Base-by-base conservation (phyloP, 2,113 vertebrate genomes). In the Illadopsis cleaveri region DNA sequence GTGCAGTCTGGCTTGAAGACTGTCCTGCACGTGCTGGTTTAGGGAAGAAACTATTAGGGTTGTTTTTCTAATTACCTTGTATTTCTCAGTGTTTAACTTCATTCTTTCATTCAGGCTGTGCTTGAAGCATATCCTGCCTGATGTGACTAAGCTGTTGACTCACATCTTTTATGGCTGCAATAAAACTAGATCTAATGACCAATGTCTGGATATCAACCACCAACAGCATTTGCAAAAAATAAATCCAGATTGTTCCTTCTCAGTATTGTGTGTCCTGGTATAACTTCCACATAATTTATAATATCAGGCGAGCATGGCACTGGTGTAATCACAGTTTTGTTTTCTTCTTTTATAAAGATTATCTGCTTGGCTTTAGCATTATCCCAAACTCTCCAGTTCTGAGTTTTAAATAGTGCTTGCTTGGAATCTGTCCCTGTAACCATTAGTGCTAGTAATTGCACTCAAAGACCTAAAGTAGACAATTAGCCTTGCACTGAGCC, bases 131-230 rank as follows among this genome's bases (percentile, higher is more conserved):
- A 81, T 93, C 85, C 79, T 85, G 93, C 85, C 87, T 75, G 70
- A 88, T 87, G 90, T 94, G 94, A 97, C 95, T 97, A 96, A 98
- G 94, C 86, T 95, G 91, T 96, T 97, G 97, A 97, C 96, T 97
- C 96, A 96, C 73, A 88, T 95, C 90, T 97, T 95, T 96, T 96
- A 96, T 91, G 86, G 80, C 89, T 72, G 69, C 3, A 80, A 95
- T 89, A 94, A 95, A 86, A 89, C 89, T 79, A 71, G 84, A 89
- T 91, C 83, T 60, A 90, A 96, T 86, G 95, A 95, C 91, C 77
- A 77, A 57, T 33, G 42, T 79, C 90, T 94, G 90, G 81, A 53
- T 94, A 93, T 85, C 89, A 94, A 96, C 90, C 94, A 89, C 72
- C 27, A 12, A 42, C 65, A 94, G 58, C 85, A 79, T 89, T 88